These are phyloP conservation scores for Agrochola litura DNA, from an alignment of 2,888 invertebrate species.

Conservation along the genomic window DNA sequence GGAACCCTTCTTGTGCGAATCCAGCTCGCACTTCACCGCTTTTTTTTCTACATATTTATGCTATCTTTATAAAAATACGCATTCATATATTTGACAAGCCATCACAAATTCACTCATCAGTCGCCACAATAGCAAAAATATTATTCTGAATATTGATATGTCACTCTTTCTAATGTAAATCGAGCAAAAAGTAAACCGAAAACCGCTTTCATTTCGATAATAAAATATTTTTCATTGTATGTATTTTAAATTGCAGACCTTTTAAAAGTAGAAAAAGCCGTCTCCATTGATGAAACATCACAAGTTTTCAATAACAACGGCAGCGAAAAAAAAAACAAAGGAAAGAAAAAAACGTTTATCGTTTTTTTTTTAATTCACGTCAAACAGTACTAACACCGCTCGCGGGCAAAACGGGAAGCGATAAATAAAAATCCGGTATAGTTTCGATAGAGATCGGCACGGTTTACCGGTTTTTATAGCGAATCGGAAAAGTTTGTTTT, in stretches of 20 bases:
- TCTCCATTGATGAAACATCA: conserved; percentile 11
- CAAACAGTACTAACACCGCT: conserved; percentile 43
- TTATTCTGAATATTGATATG: conserved; percentile 1
- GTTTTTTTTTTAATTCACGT: conserved; percentile 47
- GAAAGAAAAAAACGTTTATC: not conserved
- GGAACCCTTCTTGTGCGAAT: too few relatives aligned
- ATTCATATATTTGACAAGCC: conserved; percentile 27
- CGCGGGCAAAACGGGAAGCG: conserved; percentile 47
- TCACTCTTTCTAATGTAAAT: conserved; percentile 20
- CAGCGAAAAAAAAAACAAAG: conserved; percentile 5
- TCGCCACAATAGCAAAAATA: not conserved
- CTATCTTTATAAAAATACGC: conserved; percentile 1
- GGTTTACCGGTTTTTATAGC: conserved; percentile 66
- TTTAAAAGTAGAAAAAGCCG: not conserved
- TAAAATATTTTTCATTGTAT: not conserved
- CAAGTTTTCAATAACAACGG: conserved; percentile 24
- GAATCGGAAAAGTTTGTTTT: conserved; percentile 66
- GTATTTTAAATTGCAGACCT: conserved; percentile 21
- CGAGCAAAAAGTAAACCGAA: not conserved
- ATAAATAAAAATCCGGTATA: conserved; percentile 66
- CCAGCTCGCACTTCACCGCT: too few relatives aligned
- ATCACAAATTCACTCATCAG: conserved; percentile 15
- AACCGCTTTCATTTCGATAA: not conserved
- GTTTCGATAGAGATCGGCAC: conserved; percentile 59
- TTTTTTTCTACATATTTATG: too few relatives aligned